These are phyloP conservation scores for Amphiura filiformis DNA, from an alignment of 35 echinoderm and acorn worm species.

Conservation along the genomic window DNA sequence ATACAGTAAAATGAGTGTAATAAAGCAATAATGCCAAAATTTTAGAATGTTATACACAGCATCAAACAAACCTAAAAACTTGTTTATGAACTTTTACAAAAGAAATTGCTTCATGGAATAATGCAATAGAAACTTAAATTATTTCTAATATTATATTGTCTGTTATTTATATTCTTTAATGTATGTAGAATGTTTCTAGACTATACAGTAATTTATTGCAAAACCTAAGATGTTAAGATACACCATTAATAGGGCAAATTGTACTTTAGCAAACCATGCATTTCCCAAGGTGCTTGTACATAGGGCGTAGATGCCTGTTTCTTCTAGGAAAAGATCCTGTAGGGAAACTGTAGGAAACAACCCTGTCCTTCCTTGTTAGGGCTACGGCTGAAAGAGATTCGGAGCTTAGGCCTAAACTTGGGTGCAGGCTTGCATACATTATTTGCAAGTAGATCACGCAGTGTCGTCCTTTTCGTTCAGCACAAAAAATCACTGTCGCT, in stretches of 20 bases:
- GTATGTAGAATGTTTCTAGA: conserved; percentile 12
- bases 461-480: too few relatives aligned
- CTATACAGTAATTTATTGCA: conserved; percentile 10
- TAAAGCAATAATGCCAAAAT: neutral
- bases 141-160: neutral
- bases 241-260: neutral
- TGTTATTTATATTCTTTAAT: conserved; percentile 3
- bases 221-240: neutral
- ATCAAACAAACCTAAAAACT: neutral
- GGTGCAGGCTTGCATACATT: neutral
- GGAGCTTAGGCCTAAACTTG: conserved; percentile 3
- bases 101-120: neutral
- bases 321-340: too few relatives aligned
- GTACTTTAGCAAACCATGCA: conserved; percentile 1
- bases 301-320: conserved; percentile 2
- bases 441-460: neutral
- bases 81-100: neutral
- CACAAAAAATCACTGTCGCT: neutral
- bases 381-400: neutral
- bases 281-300: neutral
- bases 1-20: neutral
- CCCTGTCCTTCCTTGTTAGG: conserved; percentile 4
- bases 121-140: neutral
- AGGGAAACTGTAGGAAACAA: too few relatives aligned
- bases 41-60: neutral